Conservation (phyloP, 2,113 vertebrate genomes). For the Nicator chloris region DNA sequence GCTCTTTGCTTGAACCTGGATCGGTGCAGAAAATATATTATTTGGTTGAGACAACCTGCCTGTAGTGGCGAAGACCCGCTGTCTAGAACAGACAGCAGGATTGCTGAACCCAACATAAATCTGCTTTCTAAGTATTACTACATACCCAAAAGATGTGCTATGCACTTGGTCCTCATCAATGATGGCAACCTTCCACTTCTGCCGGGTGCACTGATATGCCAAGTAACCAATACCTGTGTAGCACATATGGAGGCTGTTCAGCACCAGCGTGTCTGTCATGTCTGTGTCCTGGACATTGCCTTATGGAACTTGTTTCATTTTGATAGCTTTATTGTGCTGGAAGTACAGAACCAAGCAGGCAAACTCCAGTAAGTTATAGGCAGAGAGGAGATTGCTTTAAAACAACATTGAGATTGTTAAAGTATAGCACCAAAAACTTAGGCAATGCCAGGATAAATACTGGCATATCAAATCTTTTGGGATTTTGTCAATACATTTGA, state of each 20-base stretch:
- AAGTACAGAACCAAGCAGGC: not conserved
- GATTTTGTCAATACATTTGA: not conserved
- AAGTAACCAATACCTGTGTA: not conserved
- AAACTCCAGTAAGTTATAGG: not conserved
- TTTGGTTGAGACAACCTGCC: not conserved
- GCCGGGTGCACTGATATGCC: not conserved
- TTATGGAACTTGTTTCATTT: not conserved
- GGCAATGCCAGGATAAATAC: not conserved
- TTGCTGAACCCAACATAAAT: not conserved
- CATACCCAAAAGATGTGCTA: rapidly evolving
- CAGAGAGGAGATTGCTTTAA: not conserved
- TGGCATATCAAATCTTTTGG: not conserved
- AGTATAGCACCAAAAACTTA: not conserved
- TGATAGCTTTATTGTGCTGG: not conserved
- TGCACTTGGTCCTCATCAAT: rapidly evolving
- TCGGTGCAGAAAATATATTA: not conserved
- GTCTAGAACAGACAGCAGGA: not conserved
- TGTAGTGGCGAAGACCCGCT: not conserved
- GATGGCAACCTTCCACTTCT: not conserved
- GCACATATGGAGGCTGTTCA: not conserved
- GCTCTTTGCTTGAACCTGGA: not conserved
- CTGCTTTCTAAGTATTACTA: not conserved
- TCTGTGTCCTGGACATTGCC: rapidly evolving
- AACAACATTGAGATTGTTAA: not conserved
- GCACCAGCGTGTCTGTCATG: not conserved